A percentile compares a stretch with the other conserved stretches of the same genome.
These are phyloP conservation scores for Forbesichthys papilliferus DNA, from an alignment of 2,113 vertebrate genomes.

Conservation along the genomic window DNA sequence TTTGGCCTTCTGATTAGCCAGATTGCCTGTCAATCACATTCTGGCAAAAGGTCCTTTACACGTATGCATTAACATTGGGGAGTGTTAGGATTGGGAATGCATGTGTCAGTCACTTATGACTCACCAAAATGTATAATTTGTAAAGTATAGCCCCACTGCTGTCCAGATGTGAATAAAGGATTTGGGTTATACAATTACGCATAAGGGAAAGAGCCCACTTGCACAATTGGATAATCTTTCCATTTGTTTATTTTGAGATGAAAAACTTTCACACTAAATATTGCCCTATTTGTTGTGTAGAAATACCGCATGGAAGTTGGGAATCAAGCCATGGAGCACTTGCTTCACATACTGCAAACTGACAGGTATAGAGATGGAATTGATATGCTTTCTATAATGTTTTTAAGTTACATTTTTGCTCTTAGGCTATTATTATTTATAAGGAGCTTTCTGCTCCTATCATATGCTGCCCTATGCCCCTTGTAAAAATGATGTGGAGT, in stretches of 20 bases:
- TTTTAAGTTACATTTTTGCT: neutral
- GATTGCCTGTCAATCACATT: no score
- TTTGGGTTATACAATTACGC: no score
- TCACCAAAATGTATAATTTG: no score
- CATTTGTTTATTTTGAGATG: neutral
- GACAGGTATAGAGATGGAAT: slow-evolving; percentile 81
- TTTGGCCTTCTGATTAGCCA: no score
- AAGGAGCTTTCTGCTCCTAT: neutral
- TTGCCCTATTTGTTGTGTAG: slow-evolving; percentile 62
- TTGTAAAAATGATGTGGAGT: neutral
- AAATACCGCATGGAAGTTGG: slow-evolving; percentile 96
- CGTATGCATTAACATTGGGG: no score
- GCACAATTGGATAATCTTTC: neutral
- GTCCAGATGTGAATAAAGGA: no score
- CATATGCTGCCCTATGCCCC: neutral
- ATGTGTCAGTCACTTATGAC: no score
- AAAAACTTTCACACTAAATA: neutral
- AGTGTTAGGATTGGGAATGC: no score
- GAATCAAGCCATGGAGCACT: slow-evolving; percentile 92
- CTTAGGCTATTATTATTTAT: neutral
- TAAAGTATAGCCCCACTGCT: no score
- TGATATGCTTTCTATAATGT: neutral
- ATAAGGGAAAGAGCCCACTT: no score
- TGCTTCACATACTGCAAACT: slow-evolving; percentile 90
- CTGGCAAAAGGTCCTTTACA: no score